phyloP scores from a whole-genome alignment of 1,140 invertebrate species.

The Microvelia longipes region DNA sequence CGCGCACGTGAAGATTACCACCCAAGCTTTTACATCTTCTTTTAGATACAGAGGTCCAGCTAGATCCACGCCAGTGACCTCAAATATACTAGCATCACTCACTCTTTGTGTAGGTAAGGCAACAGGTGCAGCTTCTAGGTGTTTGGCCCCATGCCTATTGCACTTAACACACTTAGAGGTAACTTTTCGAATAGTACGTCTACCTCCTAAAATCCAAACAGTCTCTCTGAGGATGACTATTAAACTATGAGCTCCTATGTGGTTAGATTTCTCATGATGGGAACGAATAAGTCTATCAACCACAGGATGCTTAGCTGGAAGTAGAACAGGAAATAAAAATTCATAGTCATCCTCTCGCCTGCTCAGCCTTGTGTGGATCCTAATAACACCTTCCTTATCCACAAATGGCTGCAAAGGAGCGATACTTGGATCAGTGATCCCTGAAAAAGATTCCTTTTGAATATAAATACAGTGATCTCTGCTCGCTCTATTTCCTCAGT shows the following conservation, averaged over 20 bases:
- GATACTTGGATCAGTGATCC: no score
- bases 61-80: constrained; percentile 12
- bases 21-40: constrained; percentile 22
- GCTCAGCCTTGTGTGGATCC: no score
- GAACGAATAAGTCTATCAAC: neutral
- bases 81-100: neutral
- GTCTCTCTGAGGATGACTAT: neutral
- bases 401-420: no score
- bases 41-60: constrained; percentile 13
- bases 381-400: no score
- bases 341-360: no score
- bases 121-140: neutral
- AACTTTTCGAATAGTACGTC: neutral
- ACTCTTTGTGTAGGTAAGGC: neutral
- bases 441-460: no score
- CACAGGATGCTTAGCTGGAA: neutral
- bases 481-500: no score
- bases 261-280: constrained; percentile 1
- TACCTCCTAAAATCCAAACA: neutral
- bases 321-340: neutral
- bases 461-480: no score
- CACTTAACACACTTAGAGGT: neutral
- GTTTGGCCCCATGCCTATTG: neutral
- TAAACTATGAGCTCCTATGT: neutral
- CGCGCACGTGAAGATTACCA: constrained; percentile 28